Evolutionary conservation across 2,797 vertebrate genomes (phyloP).

Genomic region (Hemitrygon akajei): DNA sequence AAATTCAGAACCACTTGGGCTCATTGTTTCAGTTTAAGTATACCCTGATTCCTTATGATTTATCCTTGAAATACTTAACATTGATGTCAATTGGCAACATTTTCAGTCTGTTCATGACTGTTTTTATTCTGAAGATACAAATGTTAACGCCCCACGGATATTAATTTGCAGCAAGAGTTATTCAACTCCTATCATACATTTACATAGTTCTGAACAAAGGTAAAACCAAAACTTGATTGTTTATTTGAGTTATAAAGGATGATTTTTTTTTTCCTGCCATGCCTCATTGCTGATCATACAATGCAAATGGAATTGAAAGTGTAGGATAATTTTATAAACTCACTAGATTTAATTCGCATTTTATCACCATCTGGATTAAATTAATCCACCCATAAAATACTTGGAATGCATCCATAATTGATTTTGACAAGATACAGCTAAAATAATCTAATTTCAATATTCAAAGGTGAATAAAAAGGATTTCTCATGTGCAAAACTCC

Average conservation of each 20-base stretch:
- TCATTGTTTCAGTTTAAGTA: too few species aligned
- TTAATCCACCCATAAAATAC: not conserved
- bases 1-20: not conserved
- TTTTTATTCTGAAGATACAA: not conserved
- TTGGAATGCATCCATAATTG: not conserved
- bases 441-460: not conserved
- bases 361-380: not conserved
- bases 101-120: not conserved
- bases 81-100: not conserved
- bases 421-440: not conserved
- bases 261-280: not conserved
- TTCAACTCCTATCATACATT: too few species aligned
- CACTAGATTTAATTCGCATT: not conserved
- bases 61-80: not conserved
- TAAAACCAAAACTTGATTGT: not conserved
- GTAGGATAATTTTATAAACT: not conserved
- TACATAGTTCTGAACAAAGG: not conserved
- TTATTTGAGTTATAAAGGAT: not conserved
- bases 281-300: not conserved
- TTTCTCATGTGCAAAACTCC: conserved; percentile 38
- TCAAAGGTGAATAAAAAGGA: not conserved
- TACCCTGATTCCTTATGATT: not conserved
- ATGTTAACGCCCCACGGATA: not conserved
- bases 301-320: not conserved
- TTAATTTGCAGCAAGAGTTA: not conserved